Evolutionary conservation across 2,888 invertebrate genomes (phyloP).

Genomic region (Mesorhabditis spiculigera): DNA sequence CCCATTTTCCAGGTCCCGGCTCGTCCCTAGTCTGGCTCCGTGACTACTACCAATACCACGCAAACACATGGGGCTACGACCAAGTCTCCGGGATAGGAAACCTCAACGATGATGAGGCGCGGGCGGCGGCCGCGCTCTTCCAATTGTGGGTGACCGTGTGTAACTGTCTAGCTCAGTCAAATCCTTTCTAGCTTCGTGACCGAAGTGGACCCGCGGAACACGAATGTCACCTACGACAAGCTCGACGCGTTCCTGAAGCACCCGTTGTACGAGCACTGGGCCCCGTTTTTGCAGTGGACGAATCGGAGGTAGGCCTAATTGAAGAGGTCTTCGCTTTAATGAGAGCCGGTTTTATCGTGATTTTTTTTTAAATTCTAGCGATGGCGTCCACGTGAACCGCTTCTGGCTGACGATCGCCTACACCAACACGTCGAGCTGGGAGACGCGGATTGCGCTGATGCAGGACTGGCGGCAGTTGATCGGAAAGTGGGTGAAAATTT

Average conservation of each 20-base stretch:
- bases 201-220: slow-evolving; percentile 11
- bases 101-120: too few relatives aligned
- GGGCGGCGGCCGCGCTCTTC: too few relatives aligned
- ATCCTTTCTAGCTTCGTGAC: not conserved
- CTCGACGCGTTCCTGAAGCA: slow-evolving; percentile 44
- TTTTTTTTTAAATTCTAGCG: not conserved
- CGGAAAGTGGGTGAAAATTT: slow-evolving; percentile 12
- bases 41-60: slow-evolving; percentile 44
- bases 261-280: slow-evolving; percentile 54
- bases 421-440: slow-evolving; percentile 51
- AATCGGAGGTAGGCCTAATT: slow-evolving; percentile 9
- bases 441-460: slow-evolving; percentile 52
- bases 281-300: slow-evolving; percentile 32
- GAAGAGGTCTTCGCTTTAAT: not conserved
- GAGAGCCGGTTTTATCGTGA: not conserved
- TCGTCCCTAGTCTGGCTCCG: slow-evolving; percentile 54
- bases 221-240: slow-evolving; percentile 32
- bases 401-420: slow-evolving; percentile 54
- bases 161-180: not conserved
- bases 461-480: slow-evolving; percentile 51
- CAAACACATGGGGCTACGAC: slow-evolving; percentile 11
- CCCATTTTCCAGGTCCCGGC: slow-evolving; percentile 22
- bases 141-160: too few relatives aligned
- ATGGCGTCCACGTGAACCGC: slow-evolving; percentile 19
- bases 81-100: not conserved